These are phyloP conservation scores for Indicator indicator DNA, from an alignment of 2,113 vertebrate genomes.

Conservation along the genomic window DNA sequence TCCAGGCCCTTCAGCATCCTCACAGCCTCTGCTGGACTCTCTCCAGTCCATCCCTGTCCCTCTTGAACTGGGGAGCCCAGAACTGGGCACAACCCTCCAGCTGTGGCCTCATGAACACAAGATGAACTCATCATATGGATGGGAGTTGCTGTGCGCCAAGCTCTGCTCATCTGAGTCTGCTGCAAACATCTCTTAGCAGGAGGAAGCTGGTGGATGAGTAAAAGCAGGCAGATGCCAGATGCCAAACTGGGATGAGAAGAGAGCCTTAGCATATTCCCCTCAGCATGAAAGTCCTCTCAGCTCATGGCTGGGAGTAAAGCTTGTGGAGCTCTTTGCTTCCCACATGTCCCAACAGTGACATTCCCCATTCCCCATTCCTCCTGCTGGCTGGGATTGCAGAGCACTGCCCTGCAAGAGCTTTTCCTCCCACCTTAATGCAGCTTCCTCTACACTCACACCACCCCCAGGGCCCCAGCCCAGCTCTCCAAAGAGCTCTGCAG, in stretches of 20 bases:
- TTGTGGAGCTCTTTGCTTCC: background rate
- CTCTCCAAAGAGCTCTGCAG: background rate
- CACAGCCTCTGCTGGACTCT: too few species aligned
- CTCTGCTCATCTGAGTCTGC: background rate
- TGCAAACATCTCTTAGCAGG: background rate
- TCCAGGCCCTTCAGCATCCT: too few species aligned
- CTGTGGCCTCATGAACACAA: background rate
- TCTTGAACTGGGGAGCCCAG: too few species aligned
- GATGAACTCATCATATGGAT: background rate
- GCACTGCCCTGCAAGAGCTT: background rate
- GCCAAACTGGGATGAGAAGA: background rate
- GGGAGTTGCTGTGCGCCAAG: background rate
- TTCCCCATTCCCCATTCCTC: background rate
- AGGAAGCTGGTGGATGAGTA: background rate
- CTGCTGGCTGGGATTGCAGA: background rate
- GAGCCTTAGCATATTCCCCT: background rate
- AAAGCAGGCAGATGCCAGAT: constrained; percentile 28
- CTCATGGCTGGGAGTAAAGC: background rate
- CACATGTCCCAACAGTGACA: background rate
- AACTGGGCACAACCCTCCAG: too few species aligned
- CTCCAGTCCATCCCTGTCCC: too few species aligned
- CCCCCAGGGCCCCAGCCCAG: background rate
- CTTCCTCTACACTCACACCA: background rate
- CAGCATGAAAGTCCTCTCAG: background rate
- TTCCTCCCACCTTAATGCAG: background rate